Conservation (phyloP, 2,113 vertebrate genomes). For the Formicarius rufipectus region DNA sequence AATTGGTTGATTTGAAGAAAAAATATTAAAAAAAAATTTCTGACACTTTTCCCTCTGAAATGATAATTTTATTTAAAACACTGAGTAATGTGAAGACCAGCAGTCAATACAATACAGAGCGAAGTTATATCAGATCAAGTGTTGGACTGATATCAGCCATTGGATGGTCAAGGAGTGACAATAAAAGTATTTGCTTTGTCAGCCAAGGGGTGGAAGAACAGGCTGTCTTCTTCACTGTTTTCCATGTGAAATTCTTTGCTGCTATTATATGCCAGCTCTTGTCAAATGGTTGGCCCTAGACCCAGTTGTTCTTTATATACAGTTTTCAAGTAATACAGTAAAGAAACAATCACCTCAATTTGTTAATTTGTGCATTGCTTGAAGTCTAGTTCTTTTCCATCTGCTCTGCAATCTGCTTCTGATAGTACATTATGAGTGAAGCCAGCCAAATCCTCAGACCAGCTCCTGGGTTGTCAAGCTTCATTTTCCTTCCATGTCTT, state of each 20-base stretch:
- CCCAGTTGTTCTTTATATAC: neutral
- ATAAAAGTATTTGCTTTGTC: neutral
- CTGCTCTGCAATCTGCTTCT: constrained; percentile 60
- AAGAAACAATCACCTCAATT: neutral
- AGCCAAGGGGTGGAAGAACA: neutral
- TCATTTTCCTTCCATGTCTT: neutral
- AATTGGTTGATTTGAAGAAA: neutral
- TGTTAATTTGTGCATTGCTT: constrained; percentile 43
- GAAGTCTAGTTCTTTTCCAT: constrained; percentile 55
- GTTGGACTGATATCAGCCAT: neutral
- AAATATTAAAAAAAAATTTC: neutral
- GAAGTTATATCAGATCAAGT: neutral
- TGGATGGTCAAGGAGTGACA: neutral
- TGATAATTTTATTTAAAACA: neutral
- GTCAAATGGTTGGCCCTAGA: constrained; percentile 23
- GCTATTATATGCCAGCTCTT: neutral
- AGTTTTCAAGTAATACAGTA: neutral
- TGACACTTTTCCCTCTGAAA: neutral
- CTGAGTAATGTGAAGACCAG: neutral
- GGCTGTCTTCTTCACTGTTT: neutral
- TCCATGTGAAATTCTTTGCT: neutral
- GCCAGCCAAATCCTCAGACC: constrained; percentile 2
- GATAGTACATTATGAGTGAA: constrained; percentile 2
- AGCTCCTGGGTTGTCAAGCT: neutral
- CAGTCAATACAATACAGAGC: neutral